Conservation (phyloP, 1,140 invertebrate species). For the Ptiloglossa arizonensis region DNA sequence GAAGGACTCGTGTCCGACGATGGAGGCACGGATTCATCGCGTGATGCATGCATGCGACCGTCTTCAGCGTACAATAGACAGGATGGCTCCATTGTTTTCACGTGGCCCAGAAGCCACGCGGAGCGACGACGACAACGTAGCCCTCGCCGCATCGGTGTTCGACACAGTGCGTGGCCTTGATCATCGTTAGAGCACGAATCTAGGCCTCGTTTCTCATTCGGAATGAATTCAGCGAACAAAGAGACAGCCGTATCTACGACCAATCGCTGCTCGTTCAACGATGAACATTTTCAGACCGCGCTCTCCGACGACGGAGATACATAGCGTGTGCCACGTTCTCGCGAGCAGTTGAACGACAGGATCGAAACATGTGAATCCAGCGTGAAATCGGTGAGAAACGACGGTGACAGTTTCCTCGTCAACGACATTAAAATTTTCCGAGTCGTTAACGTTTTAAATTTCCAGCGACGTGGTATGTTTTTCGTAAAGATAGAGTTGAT, state of each 20-base stretch:
- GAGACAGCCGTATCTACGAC: not conserved
- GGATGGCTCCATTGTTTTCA: constrained; percentile 52
- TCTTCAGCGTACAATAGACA: constrained; percentile 42
- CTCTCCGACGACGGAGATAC: not conserved
- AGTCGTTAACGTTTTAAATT: no score
- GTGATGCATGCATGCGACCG: constrained; percentile 37
- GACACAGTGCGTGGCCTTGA: constrained; percentile 53
- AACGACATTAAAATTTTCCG: no score
- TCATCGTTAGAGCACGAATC: not conserved
- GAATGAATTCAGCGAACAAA: constrained; percentile 21
- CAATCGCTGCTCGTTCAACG: not conserved
- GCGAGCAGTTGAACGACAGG: not conserved
- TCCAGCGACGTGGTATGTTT: no score
- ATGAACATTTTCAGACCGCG: constrained; percentile 2
- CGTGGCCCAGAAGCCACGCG: constrained; percentile 17
- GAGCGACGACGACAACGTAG: constrained; percentile 24
- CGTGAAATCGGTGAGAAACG: no score
- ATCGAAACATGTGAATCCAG: not conserved
- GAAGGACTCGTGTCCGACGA: not conserved
- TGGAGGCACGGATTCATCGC: not conserved
- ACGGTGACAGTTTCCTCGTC: no score
- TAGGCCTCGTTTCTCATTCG: constrained; percentile 12
- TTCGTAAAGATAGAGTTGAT: no score
- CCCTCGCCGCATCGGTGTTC: constrained; percentile 19
- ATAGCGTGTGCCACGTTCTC: no score